phyloP scores from a whole-genome alignment of 1,140 invertebrate genomes.

The Acyrthosiphon pisum region DNA sequence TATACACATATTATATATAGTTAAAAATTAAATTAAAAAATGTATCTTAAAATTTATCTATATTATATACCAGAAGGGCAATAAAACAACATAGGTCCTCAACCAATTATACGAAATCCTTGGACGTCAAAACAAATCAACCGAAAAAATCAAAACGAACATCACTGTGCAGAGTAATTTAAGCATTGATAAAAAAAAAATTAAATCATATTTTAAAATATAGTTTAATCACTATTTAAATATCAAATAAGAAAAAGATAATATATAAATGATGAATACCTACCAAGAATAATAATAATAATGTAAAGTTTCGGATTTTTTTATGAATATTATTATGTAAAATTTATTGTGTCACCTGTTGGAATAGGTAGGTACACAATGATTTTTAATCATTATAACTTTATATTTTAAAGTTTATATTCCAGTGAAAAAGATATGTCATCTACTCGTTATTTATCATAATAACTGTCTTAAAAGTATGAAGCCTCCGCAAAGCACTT shows the following conservation, averaged over 20 bases:
- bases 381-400: no score
- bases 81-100: not conserved
- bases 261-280: not conserved
- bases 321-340: no score
- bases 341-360: no score
- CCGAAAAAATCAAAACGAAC: not conserved
- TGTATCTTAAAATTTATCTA: not conserved
- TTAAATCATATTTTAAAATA: not conserved
- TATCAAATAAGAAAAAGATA: no score
- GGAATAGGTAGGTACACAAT: no score
- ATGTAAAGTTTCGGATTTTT: not conserved
- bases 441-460: not conserved
- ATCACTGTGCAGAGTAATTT: not conserved
- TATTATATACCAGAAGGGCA: not conserved
- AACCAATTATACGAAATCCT: not conserved
- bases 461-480: not conserved
- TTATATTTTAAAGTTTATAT: not conserved
- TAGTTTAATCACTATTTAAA: not conserved
- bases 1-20: not conserved
- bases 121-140: not conserved
- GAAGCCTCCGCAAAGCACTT: conserved; percentile 11
- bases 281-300: no score
- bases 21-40: not conserved
- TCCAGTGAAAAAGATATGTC: not conserved
- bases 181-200: not conserved